These are phyloP conservation scores for Pardalotus punctatus DNA, from an alignment of 2,113 vertebrate genomes.

Conservation along the genomic window DNA sequence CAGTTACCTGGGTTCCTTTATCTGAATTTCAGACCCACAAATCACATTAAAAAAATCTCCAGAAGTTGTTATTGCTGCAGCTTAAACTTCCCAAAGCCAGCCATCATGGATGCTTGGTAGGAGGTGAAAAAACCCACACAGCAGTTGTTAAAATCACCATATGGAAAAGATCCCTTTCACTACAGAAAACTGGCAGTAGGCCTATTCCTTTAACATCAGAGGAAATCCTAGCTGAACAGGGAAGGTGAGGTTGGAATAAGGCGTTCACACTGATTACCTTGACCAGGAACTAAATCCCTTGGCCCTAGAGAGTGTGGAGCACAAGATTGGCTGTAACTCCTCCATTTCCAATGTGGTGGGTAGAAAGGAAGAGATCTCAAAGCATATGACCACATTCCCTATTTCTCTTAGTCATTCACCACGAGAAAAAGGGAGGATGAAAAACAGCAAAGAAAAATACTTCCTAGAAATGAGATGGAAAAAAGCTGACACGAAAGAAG, in stretches of 20 bases:
- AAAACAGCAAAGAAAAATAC: neutral
- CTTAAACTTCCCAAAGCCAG: conserved; percentile 44
- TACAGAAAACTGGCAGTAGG: conserved; percentile 46
- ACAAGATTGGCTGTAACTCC: neutral
- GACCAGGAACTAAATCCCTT: neutral
- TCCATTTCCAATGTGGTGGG: neutral
- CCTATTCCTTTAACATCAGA: conserved; percentile 19
- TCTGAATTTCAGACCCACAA: neutral
- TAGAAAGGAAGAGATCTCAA: neutral
- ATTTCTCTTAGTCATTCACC: neutral
- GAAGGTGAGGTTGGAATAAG: neutral
- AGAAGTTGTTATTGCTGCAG: conserved; percentile 50
- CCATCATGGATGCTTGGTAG: conserved; percentile 14
- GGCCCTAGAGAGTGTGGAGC: neutral
- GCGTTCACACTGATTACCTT: neutral
- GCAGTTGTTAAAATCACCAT: conserved; percentile 64
- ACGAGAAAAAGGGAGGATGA: neutral
- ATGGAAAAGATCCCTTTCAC: conserved; percentile 57
- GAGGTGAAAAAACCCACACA: conserved; percentile 58
- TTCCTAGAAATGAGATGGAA: neutral
- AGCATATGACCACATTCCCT: neutral
- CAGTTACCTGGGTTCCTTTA: neutral
- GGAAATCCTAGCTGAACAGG: conserved; percentile 36
- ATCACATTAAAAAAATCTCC: neutral
- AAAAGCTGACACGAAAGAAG: neutral